Conservation (phyloP, 1,140 invertebrate species). For the Panulirus ornatus region DNA sequence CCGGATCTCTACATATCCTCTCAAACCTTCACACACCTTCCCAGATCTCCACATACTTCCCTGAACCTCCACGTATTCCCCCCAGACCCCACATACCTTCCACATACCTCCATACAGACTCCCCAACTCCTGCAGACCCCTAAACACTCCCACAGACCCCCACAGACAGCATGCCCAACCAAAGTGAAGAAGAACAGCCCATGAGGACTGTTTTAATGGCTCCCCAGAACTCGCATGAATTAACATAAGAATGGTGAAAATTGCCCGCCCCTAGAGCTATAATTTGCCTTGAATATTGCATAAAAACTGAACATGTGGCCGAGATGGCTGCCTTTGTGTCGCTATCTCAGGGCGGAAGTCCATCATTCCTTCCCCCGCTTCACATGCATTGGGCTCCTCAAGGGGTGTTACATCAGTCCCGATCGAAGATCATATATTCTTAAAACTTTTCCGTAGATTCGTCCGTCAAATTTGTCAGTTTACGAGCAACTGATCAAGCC, state of each 20-base stretch:
- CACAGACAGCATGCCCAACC: not conserved
- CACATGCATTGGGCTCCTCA: too few species aligned
- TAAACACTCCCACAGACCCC: not conserved
- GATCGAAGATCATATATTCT: too few species aligned
- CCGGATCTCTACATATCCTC: too few species aligned
- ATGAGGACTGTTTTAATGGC: too few species aligned
- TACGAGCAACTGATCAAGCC: too few species aligned
- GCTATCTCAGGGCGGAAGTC: not conserved
- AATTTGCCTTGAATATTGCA: not conserved
- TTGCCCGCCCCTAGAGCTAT: not conserved
- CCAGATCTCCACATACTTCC: too few species aligned
- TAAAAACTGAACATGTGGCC: not conserved
- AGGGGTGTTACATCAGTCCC: too few species aligned
- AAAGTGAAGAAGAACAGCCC: not conserved
- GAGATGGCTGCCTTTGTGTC: not conserved
- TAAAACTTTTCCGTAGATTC: too few species aligned
- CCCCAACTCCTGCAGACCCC: not conserved
- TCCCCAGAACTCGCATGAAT: not conserved
- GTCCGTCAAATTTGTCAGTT: too few species aligned
- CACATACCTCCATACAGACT: not conserved
- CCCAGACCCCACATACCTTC: not conserved
- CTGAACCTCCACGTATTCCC: too few species aligned
- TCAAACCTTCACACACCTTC: too few species aligned
- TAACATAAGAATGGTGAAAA: constrained; percentile 4
- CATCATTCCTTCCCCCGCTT: not conserved